Evolutionary conservation across 2,888 invertebrate species (phyloP).

Genomic region (Spisula subtruncata): DNA sequence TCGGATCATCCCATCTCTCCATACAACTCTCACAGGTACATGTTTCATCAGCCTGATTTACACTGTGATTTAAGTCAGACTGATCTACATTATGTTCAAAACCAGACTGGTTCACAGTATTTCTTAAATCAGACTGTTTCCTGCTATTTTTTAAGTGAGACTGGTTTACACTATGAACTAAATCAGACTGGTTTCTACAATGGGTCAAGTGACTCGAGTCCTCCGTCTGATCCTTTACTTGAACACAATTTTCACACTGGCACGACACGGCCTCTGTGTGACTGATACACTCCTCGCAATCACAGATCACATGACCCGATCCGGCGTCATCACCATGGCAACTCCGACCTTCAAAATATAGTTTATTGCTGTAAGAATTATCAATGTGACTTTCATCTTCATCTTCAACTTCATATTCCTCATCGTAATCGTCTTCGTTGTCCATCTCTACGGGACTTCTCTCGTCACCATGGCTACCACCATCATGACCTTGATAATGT

Average conservation of each 20-base stretch:
- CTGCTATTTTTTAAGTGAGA: not conserved
- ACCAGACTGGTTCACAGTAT: conserved; percentile 1
- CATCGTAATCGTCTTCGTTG: conserved; percentile 28
- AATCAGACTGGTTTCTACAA: conserved; percentile 22
- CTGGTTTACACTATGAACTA: conserved; percentile 45
- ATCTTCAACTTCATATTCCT: conserved; percentile 45
- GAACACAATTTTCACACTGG: conserved; percentile 66
- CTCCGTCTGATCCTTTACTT: conserved; percentile 41
- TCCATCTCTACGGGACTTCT: conserved; percentile 19
- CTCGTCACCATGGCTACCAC: not conserved
- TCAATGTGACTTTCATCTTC: not conserved
- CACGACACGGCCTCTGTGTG: conserved; percentile 64
- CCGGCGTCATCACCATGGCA: conserved; percentile 45
- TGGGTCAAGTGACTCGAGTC: not conserved
- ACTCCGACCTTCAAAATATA: conserved; percentile 34
- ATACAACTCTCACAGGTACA: conserved; percentile 70
- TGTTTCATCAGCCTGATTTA: conserved; percentile 45
- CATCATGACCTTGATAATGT: conserved; percentile 34
- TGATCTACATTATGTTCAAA: not conserved
- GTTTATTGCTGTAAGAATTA: conserved; percentile 22
- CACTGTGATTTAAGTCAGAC: not conserved
- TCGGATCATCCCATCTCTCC: conserved; percentile 50
- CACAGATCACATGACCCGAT: conserved; percentile 65
- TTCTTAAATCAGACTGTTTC: conserved; percentile 21
- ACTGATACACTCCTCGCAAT: conserved; percentile 66